Evolutionary conservation across 2,113 vertebrate genomes (phyloP).

Genomic region (Regulus satrapa): DNA sequence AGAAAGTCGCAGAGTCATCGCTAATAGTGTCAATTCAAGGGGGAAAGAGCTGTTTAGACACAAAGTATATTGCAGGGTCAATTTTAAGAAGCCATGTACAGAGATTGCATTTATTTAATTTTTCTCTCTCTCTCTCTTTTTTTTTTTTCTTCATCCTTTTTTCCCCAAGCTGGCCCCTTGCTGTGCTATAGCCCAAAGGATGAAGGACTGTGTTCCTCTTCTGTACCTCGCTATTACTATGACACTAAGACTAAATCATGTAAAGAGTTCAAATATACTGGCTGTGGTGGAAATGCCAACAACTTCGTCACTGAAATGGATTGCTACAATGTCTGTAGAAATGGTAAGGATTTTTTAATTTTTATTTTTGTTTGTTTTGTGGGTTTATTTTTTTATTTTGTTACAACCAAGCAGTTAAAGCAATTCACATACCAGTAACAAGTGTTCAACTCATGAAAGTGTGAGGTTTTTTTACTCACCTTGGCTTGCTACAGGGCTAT

Average conservation of each 20-base stretch:
- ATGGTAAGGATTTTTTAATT: conserved; percentile 58
- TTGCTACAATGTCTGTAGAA: conserved; percentile 79
- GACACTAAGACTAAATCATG: conserved; percentile 77
- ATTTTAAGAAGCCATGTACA: not conserved
- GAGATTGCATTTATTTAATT: not conserved
- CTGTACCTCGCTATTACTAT: conserved; percentile 86
- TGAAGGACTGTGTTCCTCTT: conserved; percentile 82
- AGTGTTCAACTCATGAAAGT: too few relatives aligned
- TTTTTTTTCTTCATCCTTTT: not conserved
- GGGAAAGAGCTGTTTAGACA: not conserved
- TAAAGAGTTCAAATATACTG: conserved; percentile 83
- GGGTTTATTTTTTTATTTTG: not conserved
- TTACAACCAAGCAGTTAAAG: not conserved
- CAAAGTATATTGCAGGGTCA: not conserved
- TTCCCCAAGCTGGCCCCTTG: conserved; percentile 71
- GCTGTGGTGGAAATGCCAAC: conserved; percentile 91
- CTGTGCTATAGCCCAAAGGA: conserved; percentile 84
- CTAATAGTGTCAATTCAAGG: not conserved
- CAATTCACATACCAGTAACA: not conserved
- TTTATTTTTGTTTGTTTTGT: not conserved
- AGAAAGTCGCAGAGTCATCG: not conserved
- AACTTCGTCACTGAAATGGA: conserved; percentile 80
- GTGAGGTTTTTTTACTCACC: not conserved
- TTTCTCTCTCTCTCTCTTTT: not conserved
- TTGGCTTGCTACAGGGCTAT: not conserved